Base-by-base conservation (phyloP, 92 coral and sea anemone species). In the Palythoa grandis region DNA sequence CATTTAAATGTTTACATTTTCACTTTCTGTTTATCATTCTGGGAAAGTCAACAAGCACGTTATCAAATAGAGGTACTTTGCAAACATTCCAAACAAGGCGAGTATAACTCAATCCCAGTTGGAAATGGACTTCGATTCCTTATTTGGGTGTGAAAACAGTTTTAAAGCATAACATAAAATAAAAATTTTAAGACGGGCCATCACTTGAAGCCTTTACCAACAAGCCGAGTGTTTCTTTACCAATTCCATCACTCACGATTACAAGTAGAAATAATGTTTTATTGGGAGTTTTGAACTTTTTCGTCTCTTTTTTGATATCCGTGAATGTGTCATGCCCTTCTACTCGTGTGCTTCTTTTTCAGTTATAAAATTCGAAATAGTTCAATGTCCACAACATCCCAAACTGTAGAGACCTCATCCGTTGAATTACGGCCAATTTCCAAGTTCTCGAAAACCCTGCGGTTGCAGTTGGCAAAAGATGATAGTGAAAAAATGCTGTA, bases 11-110 rank as follows among this genome's bases (percentile, higher is more conserved):
- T 40, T 66, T 65, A 68, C 35, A 80, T 47, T 80, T 29, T 23
- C 74, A 48, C 57, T 47, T 20, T 52, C 58, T 80, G 16, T 80
- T 80, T 80, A 80, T 73, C 38, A 66, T 20, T 63, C 74, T n/a
- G 40, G 52, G 22, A 25, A 76, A 80, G 61, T 80, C 85, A 80
- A 80, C 72, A 80, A 80, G 66, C 65, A 80, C 20, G 74, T 66
- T 20, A 2, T 65, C 71, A 48, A 80, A 48, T 38, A 56, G 43
- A 14, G 61, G 14, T 66, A 47, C 58, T 65, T 66, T 23, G 6
- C 22, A 9, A 14, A 10, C 85, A 66, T 80, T 80, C 74, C 84
- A 39, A 47, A 20, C 48, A 65, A 66, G 58, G 37, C 16, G 39
- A 37, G 15, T 12, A 29, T 29, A 69, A 69, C 74, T 24, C 74